Base-by-base conservation (phyloP, 2,888 invertebrate species). In the Ophion slaviceki region DNA sequence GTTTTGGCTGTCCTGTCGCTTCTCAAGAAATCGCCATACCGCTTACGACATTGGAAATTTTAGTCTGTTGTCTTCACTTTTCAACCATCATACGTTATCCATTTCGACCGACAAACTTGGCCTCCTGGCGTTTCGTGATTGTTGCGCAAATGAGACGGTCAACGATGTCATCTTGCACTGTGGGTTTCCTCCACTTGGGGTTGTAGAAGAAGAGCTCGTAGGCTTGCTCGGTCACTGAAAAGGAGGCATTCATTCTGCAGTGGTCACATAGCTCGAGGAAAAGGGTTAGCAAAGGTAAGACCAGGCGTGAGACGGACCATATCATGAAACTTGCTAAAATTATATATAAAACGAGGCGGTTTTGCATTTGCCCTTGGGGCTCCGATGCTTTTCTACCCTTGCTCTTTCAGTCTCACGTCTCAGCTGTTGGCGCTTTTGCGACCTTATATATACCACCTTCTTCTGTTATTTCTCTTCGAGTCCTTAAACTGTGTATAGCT, bases 311-410 rank as follows among this genome's bases (percentile, higher is more conserved):
- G 76, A 86, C 40, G 62, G 53, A 77, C 53, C 47, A 71, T 75
- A 45, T 7, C 64, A 66, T 64, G 59, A 70, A 83, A 86, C 70
- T 67, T 68, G 62, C 70, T 81, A 68, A 78, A 86, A 86, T 86
- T 74, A 82, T 82, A 87, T 86, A 88, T 85, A 88, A 88, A 89
- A 88, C 85, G 87, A 87, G 88, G 86, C 84, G 87, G 87, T 88
- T 83, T 84, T 72, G 75, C 87, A 84, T 80, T 71, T 59, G 80
- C 87, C 87, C 87, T 86, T 83, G 59, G 86, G 86, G 75, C 82
- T 82, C 85, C 79, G 71, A 82, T 81, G 86, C 85, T 57, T 76
- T 83, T 32, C 68, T 59, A 78, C 88, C 87, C 85, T 85, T 59
- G 64, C 80, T 86, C 57, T 57, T 80, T 80, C 45, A 62, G 57